Evolutionary conservation across 2,888 invertebrate genomes (phyloP).

Genomic region (Brenthis ino): DNA sequence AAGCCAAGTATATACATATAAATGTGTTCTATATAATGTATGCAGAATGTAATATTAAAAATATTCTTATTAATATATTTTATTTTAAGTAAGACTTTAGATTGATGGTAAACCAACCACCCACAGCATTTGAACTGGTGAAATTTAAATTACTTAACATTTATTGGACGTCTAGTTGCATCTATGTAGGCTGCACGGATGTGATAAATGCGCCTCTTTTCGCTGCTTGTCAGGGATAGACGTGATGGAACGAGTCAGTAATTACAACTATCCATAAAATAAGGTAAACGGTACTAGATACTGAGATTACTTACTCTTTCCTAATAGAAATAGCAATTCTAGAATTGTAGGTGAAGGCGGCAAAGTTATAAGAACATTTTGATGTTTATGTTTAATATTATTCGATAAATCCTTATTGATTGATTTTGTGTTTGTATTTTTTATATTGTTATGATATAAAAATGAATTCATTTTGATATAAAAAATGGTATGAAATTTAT

Average conservation of each 20-base stretch:
- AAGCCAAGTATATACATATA: too few relatives aligned
- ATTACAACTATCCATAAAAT: conserved; percentile 50
- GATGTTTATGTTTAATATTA: too few relatives aligned
- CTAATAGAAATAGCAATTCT: conserved; percentile 35
- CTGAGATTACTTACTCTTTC: conserved; percentile 35
- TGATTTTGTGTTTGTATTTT: too few relatives aligned
- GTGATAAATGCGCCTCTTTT: conserved; percentile 72
- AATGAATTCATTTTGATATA: too few relatives aligned
- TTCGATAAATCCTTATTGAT: too few relatives aligned
- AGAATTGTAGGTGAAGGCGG: conserved; percentile 34
- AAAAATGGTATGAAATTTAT: too few relatives aligned
- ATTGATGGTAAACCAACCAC: conserved; percentile 58
- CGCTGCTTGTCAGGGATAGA: conserved; percentile 58
- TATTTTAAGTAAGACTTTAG: conserved; percentile 46
- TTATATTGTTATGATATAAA: too few relatives aligned
- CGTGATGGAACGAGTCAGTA: conserved; percentile 59
- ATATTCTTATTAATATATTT: background rate
- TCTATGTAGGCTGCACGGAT: conserved; percentile 58
- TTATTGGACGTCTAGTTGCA: conserved; percentile 60
- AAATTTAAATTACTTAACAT: conserved; percentile 68
- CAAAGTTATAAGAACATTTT: conserved; percentile 20
- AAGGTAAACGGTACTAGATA: conserved; percentile 37
- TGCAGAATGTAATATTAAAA: background rate
- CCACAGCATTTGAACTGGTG: conserved; percentile 61
- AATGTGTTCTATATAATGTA: too few relatives aligned